A percentile compares a stretch with the other conserved stretches of the same genome.
phyloP scores from a whole-genome alignment of 2,113 vertebrate species.

The Orthonyx spaldingii region DNA sequence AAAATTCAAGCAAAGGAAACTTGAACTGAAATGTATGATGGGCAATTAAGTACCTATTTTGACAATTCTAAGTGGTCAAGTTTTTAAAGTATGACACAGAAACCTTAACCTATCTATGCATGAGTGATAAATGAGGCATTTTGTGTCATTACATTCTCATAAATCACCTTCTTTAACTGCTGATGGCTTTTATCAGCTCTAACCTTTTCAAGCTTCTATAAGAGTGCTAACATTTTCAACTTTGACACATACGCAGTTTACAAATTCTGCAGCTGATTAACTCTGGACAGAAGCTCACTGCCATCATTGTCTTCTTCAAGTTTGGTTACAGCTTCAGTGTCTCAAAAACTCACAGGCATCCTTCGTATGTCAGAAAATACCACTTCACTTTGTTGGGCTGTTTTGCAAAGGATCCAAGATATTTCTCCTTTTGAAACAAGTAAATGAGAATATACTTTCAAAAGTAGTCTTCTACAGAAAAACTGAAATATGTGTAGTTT shows the following conservation, averaged over 20 bases:
- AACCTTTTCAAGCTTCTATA: constrained; percentile 99
- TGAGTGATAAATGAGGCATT: constrained; percentile 97
- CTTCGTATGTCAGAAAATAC: constrained; percentile 40
- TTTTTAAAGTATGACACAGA: constrained; percentile 88
- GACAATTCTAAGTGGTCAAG: constrained; percentile 88
- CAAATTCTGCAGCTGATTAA: constrained; percentile 96
- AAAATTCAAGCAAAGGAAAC: constrained; percentile 69
- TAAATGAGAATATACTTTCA: background rate
- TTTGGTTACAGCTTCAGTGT: constrained; percentile 66
- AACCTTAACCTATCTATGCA: constrained; percentile 90
- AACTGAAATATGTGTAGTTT: background rate
- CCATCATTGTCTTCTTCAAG: constrained; percentile 73
- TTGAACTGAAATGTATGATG: constrained; percentile 75
- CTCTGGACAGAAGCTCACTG: constrained; percentile 79
- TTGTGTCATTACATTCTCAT: constrained; percentile 95
- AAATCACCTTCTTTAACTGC: constrained; percentile 93
- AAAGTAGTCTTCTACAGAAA: background rate
- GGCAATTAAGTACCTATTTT: constrained; percentile 79
- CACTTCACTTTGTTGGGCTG: background rate
- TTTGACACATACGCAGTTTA: constrained; percentile 94
- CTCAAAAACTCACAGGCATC: constrained; percentile 42
- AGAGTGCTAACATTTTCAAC: constrained; percentile 96
- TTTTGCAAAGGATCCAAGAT: background rate
- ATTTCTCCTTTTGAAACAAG: constrained; percentile 21
- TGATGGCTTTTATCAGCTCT: constrained; percentile 99